Conservation (phyloP, 2,113 vertebrate genomes). For the Ariopsis seemanni region DNA sequence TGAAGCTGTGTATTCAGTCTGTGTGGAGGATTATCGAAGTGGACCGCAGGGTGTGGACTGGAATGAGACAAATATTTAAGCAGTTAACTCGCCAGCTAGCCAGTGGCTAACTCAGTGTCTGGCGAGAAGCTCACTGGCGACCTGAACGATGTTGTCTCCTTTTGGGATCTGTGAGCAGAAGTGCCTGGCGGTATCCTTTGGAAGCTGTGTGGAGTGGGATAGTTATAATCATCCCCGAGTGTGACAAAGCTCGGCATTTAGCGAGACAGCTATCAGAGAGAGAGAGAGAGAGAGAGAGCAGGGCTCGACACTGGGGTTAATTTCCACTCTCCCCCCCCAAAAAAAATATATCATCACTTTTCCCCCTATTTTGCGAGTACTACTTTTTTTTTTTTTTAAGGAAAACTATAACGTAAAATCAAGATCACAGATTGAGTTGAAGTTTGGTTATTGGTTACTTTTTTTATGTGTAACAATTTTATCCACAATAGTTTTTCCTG, state of each 20-base stretch:
- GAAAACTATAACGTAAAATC: no score
- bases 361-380: no score
- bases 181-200: slow-evolving; percentile 78
- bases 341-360: no score
- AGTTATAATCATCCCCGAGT: neutral
- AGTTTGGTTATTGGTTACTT: no score
- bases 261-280: neutral
- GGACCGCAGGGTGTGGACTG: neutral
- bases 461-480: no score
- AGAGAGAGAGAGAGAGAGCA: no score
- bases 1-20: neutral
- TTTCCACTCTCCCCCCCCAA: no score
- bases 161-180: slow-evolving; percentile 61
- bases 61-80: slow-evolving; percentile 7
- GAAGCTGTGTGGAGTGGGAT: neutral
- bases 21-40: neutral
- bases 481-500: no score
- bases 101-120: slow-evolving; percentile 26
- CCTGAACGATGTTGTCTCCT: slow-evolving; percentile 64
- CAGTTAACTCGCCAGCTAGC: slow-evolving; percentile 1
- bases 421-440: no score
- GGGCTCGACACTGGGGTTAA: no score
- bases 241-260: neutral
- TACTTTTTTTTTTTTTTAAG: no score
- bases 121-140: slow-evolving; percentile 32